Evolutionary conservation across 2,888 invertebrate genomes (phyloP), one percentile per base, ranked within the genome.

Genomic region (Geotrupes spiniger): DNA sequence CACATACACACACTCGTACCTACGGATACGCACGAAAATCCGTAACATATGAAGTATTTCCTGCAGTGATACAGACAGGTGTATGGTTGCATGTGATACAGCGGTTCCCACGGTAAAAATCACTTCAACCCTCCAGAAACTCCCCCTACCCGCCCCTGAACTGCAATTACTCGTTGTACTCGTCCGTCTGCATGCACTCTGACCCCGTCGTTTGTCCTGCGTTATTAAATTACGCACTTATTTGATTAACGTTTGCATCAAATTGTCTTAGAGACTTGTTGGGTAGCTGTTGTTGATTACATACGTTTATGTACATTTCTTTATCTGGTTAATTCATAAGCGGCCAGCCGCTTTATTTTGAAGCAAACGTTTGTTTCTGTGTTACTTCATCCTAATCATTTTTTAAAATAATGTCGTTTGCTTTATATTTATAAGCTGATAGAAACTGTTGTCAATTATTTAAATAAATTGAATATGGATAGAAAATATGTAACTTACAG

Each of bases 81-180:
- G 63, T 52, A 61, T 53, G 57, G 49, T 57, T 43, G 56, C 58
- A 57, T 58, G 58, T 55, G 57, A 50, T 54, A 53, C 46, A 21
- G 39, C 44, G 43, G 57, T 67, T 66, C 65, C 64, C 67, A 67
- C 65, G 65, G 65, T 65, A 65, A 64, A 46, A 65, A 64, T 63
- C 63, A 63, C 62, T 59, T 61, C 62, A 61, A 63, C 65, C 64
- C 64, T 58, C 60, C 31, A 15, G 28, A 52, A 56, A 55, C 56
- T 53, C 51, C 51, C 49, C 39, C 54, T 52, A 44, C 46, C 46
- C 40, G 26, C 46, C 49, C 47, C 40, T 42, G 39, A 43, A 45
- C 39, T 48, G 50, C 52, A 54, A 56, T 56, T 56, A 54, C 49
- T 46, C 49, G 49, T 46, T 44, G 38, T 48, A 46, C 47, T 49